Evolutionary conservation across 1,140 invertebrate species (phyloP).

Genomic region (Eubasilissa regina): DNA sequence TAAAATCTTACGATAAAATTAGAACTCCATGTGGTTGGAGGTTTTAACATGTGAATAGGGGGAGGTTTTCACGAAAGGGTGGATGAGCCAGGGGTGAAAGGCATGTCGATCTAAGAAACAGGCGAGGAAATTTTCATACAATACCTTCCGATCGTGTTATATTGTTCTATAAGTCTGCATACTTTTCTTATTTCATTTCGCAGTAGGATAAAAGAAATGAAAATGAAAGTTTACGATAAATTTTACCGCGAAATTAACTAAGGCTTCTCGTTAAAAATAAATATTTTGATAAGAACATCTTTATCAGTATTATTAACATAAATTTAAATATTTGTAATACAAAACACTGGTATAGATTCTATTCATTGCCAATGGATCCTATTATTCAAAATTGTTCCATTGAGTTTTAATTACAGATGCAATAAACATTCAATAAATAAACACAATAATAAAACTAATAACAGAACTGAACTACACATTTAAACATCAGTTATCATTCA

Average conservation of each 20-base stretch:
- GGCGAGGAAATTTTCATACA: slow-evolving; percentile 26
- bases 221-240: background rate
- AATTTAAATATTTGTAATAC: too few species aligned
- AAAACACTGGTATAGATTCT: too few species aligned
- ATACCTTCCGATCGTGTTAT: slow-evolving; percentile 14
- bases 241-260: background rate
- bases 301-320: too few species aligned
- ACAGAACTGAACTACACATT: too few species aligned
- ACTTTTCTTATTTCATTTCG: background rate
- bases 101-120: slow-evolving; percentile 32
- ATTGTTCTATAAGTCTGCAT: slow-evolving; percentile 21
- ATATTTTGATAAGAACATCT: too few species aligned
- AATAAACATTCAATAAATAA: too few species aligned
- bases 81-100: background rate
- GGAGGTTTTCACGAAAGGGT: background rate
- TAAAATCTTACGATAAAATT: slow-evolving; percentile 26
- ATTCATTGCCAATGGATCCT: too few species aligned
- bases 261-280: too few species aligned
- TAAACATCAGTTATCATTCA: too few species aligned
- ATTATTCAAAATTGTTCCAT: too few species aligned
- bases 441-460: too few species aligned
- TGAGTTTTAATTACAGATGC: too few species aligned
- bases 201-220: background rate
- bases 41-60: slow-evolving; percentile 24
- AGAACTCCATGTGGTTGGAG: slow-evolving; percentile 2